Conservation (phyloP, 2,797 vertebrate genomes). For the Chiloscyllium punctatum region DNA sequence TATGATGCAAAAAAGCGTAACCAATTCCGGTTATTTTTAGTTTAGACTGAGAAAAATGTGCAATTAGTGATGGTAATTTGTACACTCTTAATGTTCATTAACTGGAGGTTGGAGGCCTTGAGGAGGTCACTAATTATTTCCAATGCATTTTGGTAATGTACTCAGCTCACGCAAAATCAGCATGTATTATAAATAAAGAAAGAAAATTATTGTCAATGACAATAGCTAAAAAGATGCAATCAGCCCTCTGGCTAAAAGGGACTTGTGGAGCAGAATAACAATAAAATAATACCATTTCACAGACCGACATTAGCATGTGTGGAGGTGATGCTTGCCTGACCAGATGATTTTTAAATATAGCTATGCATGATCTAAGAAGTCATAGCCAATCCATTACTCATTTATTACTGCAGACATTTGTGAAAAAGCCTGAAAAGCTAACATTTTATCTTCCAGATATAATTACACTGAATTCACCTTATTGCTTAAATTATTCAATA, state of each 20-base stretch:
- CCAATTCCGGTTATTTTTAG: neutral
- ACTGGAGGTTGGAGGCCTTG: neutral
- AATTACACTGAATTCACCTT: neutral
- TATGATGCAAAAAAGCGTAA: neutral
- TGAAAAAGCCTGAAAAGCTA: neutral
- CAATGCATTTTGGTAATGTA: neutral
- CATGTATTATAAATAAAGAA: constrained; percentile 13
- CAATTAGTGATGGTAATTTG: neutral
- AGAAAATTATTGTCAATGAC: constrained; percentile 11
- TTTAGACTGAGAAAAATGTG: neutral
- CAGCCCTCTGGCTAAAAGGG: neutral
- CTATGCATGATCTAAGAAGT: neutral
- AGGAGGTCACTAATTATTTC: constrained; percentile 27
- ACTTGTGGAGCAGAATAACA: neutral
- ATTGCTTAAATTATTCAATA: neutral
- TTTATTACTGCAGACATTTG: neutral
- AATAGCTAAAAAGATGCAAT: constrained; percentile 18
- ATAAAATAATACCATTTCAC: neutral
- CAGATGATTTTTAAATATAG: neutral
- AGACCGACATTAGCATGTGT: constrained; percentile 4
- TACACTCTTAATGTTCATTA: neutral
- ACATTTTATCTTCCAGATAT: neutral
- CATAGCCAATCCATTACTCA: constrained; percentile 6
- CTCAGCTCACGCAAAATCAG: neutral
- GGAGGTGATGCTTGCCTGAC: neutral